phyloP scores from a whole-genome alignment of 2,797 vertebrate species.

The Helostoma temminkii region DNA sequence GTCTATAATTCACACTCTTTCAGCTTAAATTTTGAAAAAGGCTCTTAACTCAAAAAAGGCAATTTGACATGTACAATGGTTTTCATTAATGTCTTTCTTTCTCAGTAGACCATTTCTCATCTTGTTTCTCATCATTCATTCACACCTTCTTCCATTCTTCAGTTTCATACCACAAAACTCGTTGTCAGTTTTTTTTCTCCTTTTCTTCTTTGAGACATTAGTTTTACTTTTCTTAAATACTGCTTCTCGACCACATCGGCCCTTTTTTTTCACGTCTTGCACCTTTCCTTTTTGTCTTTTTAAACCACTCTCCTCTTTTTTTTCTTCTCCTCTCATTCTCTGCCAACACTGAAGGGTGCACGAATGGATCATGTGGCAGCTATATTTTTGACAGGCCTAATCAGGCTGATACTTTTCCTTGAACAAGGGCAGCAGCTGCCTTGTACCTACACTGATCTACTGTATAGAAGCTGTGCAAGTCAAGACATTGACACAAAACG shows the following conservation, averaged over 20 bases:
- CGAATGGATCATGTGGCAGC: constrained; percentile 34
- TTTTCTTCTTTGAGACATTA: constrained; percentile 40
- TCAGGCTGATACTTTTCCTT: constrained; percentile 56
- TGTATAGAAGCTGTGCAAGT: constrained; percentile 23
- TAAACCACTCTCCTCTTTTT: no score
- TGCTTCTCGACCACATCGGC: constrained; percentile 28
- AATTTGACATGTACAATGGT: constrained; percentile 71
- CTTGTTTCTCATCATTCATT: constrained; percentile 55
- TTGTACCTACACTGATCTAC: constrained; percentile 45
- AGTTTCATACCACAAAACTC: constrained; percentile 27
- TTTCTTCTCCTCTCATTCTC: constrained; percentile 34
- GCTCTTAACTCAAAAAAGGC: constrained; percentile 50
- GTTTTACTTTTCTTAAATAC: constrained; percentile 31
- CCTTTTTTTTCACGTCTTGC: constrained; percentile 33
- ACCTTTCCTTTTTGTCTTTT: constrained; percentile 14
- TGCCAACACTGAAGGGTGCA: constrained; percentile 49
- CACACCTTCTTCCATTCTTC: constrained; percentile 32
- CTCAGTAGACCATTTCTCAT: constrained; percentile 50
- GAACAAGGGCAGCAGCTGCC: constrained; percentile 13
- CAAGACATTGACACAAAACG: constrained; percentile 23
- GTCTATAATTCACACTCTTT: constrained; percentile 42
- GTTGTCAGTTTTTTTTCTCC: constrained; percentile 19
- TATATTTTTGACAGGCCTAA: constrained; percentile 52
- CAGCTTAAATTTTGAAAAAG: constrained; percentile 53
- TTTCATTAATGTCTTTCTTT: constrained; percentile 59